Evolutionary conservation across 1,140 invertebrate genomes (phyloP).

Genomic region (Drosophila kepulauana): DNA sequence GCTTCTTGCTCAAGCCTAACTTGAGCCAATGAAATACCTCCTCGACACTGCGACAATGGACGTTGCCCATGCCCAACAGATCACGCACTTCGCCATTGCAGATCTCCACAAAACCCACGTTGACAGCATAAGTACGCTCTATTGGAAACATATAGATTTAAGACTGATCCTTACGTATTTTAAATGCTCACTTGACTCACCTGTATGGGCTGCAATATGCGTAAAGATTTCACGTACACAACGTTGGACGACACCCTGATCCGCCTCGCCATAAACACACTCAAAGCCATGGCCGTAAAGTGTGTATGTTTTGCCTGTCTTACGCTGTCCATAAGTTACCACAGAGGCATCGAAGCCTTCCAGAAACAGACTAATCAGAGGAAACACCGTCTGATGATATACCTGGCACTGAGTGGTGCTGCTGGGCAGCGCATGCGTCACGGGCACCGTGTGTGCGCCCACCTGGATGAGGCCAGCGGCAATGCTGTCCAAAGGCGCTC

Average conservation of each 20-base stretch:
- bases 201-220: conserved; percentile 87
- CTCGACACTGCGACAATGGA: conserved; percentile 86
- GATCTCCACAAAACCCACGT: conserved; percentile 89
- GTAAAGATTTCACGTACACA: conserved; percentile 91
- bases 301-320: conserved; percentile 92
- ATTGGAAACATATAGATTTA: not conserved
- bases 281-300: conserved; percentile 91
- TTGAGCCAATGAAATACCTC: conserved; percentile 87
- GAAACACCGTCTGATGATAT: conserved; percentile 85
- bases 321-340: conserved; percentile 91
- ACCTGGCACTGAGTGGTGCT: conserved; percentile 85
- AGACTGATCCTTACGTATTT: not conserved
- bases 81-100: conserved; percentile 86
- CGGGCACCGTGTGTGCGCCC: conserved; percentile 76
- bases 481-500: conserved; percentile 66
- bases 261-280: conserved; percentile 89
- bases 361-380: conserved; percentile 87
- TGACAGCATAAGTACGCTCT: conserved; percentile 87
- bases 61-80: conserved; percentile 86
- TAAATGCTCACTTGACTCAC: conserved; percentile 15
- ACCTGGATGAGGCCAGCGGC: conserved; percentile 78
- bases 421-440: conserved; percentile 84
- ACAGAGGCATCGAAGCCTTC: conserved; percentile 91
- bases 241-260: conserved; percentile 91
- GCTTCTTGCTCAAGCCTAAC: conserved; percentile 84